Evolutionary conservation across 2,888 invertebrate genomes (phyloP).

Genomic region (Tetramorium bicarinatum): DNA sequence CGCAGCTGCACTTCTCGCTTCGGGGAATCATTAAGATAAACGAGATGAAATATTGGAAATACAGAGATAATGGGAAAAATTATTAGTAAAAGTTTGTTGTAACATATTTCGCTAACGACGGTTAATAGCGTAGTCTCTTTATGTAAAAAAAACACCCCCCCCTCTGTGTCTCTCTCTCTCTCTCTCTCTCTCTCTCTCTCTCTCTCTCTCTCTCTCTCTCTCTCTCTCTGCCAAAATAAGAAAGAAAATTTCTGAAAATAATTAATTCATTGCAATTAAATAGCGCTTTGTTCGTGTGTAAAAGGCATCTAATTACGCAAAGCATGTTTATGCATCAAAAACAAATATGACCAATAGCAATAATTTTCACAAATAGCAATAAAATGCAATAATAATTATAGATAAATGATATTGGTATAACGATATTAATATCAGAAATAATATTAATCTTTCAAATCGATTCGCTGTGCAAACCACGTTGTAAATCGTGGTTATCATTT

Average conservation of each 20-base stretch:
- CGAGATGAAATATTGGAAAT: conserved; percentile 1
- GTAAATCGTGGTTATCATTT: conserved; percentile 7
- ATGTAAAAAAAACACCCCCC: not conserved
- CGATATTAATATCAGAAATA: conserved; percentile 10
- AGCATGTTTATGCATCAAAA: conserved; percentile 6
- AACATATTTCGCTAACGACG: not conserved
- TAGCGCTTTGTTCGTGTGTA: not conserved
- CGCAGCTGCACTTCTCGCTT: not conserved
- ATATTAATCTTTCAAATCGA: conserved; percentile 34
- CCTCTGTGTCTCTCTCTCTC: too few relatives aligned
- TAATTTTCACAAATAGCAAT: conserved; percentile 3
- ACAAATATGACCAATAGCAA: not conserved
- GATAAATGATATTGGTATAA: conserved; percentile 21
- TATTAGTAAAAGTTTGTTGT: conserved; percentile 10
- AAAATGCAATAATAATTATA: conserved; percentile 34
- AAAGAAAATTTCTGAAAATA: not conserved
- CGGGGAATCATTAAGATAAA: conserved; percentile 26
- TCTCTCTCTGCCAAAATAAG: not conserved
- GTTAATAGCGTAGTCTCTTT: not conserved
- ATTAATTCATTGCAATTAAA: conserved; percentile 24
- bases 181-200: not conserved
- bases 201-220: not conserved
- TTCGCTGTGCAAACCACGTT: not conserved
- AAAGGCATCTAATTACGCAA: conserved; percentile 13
- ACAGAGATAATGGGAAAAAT: not conserved